Base-by-base conservation (phyloP, 2,797 vertebrate genomes). In the Coregonus sp. region DNA sequence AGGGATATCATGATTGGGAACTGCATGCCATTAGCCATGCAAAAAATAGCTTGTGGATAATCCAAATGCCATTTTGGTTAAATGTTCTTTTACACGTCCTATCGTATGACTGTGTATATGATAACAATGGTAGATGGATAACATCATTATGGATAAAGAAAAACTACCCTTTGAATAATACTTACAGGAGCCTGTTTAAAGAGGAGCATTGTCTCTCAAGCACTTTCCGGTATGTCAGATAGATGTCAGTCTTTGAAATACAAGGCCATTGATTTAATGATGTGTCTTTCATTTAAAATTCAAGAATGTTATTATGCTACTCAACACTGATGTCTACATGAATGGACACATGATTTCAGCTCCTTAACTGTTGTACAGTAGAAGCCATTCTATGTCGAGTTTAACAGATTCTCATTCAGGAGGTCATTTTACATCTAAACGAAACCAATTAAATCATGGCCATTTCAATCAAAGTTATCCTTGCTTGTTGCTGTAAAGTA, bases 351-450 rank as follows among this genome's bases (percentile, higher is more conserved):
- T 92, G 86, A 91, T 90, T 92, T 90, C 80, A 87, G 80, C 87
- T 81, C 82, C 86, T 91, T 92, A 91, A 91, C 92, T 89, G 90
- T 91, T 92, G 88, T 83, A 87, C 63, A 70, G 84, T 87, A 89
- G 40, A 47, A 47, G 11, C 86, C 89, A 72, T 79, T 88, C 88
- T 72, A 81, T 87, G 88, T 86, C 84, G 79, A 11, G 89, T 86
- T 92, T 93, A 92, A 92, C 92, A 91, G 90, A 92, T 87, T 89
- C 88, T 87, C 89, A 90, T 89, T 91, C 89, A 89, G 90, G 82
- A 93, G 91, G 90, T 91, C 92, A 94, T 94, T 93, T 93, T 91
- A 92, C 93, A 91, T 94, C 93, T 93, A 93, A 93, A 91, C 89
- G 87, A 94, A 94, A 92, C 93, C 94, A 95, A 94, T 95, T 95